phyloP scores from a whole-genome alignment of 2,797 vertebrate species.

The Nannoperca obscura region DNA sequence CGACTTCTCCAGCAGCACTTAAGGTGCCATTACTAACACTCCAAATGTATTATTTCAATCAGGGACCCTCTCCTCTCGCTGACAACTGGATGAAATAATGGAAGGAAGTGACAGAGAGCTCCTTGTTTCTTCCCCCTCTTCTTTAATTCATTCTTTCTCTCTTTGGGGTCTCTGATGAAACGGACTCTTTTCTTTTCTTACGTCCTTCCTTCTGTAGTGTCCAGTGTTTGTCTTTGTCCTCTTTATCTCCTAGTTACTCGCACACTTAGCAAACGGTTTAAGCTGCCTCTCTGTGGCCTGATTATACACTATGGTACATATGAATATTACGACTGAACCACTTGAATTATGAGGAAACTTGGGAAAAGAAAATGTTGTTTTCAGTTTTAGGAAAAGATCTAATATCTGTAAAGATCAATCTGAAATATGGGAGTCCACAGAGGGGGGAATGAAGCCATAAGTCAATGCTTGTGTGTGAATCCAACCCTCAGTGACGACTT shows the following conservation, averaged over 20 bases:
- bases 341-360: background rate
- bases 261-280: background rate
- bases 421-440: too few species aligned
- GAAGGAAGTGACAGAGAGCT: slow-evolving; percentile 3
- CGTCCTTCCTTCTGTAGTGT: background rate
- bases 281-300: slow-evolving; percentile 13
- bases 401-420: background rate
- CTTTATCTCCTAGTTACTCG: background rate
- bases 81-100: slow-evolving; percentile 62
- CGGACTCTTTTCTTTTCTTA: background rate
- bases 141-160: background rate
- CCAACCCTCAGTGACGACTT: background rate
- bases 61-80: slow-evolving; percentile 52
- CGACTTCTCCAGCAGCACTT: slow-evolving; percentile 79
- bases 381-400: background rate
- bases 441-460: background rate
- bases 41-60: slow-evolving; percentile 82
- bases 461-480: too few species aligned
- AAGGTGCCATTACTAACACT: slow-evolving; percentile 81
- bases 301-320: slow-evolving; percentile 1
- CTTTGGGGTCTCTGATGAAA: background rate
- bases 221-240: background rate
- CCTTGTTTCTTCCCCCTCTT: background rate
- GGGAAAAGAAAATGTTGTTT: background rate
- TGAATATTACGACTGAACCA: background rate